Base-by-base conservation (phyloP, 1,140 invertebrate genomes). In the Ganaspis sp. region DNA sequence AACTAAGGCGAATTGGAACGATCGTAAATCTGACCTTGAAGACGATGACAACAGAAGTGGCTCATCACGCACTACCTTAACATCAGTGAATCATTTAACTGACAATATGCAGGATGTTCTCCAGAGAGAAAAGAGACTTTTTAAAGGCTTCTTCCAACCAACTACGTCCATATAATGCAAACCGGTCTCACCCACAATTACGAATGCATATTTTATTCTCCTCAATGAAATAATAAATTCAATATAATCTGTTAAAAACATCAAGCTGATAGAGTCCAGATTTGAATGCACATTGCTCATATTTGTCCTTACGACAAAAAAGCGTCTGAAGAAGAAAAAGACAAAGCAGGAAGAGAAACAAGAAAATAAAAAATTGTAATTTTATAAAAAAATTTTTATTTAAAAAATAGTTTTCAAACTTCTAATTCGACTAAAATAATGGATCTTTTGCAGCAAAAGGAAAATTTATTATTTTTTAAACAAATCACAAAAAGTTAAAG, bases 11-110 rank as follows among this genome's bases (percentile, higher is more conserved):
- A 76, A 79, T 70, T 58, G 54, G 73, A 81, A 81, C 78, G 71
- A 72, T 74, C 17, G 40, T 37, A 75, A 70, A 70, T 64, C 29
- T 38, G 70, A 72, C 83, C 85, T 86, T 84, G 79, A 71, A 54
- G 74, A 78, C 73, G 78, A 78, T 78, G 85, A 83, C 83, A 83
- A 81, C 81, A 83, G 83, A 83, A 80, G 81, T 87, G 85, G 84
- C 76, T 84, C 83, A 81, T 82, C 83, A 40, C 72, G 38, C 74
- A 54, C 70, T 77, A 42, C 79, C 76, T 78, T 74, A 64, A 45
- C 17, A 45, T 40, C 58, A 53, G 53, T 87, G 85, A 87, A 76
- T 87, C 83, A 86, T 19, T 64, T 12, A 64, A 26, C 21, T 69
- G 64, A 75, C 72, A 75, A 70, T 76, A 81, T 21, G 71, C 76